phyloP scores from a whole-genome alignment of 2,888 invertebrate species.

The Luperina nickerlii region DNA sequence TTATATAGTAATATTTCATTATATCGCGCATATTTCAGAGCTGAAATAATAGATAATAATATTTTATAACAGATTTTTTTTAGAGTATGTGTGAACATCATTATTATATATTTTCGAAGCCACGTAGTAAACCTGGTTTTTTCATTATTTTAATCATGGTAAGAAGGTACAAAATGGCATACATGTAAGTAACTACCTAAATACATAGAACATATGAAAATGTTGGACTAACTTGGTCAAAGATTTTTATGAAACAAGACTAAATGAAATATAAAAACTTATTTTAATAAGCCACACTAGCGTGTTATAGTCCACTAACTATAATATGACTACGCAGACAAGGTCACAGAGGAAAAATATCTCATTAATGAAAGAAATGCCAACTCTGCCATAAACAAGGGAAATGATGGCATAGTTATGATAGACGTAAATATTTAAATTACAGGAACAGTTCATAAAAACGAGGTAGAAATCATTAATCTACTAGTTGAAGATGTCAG shows the following conservation, averaged over 20 bases:
- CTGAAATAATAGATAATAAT: too few relatives aligned
- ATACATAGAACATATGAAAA: background rate
- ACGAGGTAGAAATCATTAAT: slow-evolving; percentile 18
- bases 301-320: background rate
- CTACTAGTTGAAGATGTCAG: slow-evolving; percentile 15
- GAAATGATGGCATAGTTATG: background rate
- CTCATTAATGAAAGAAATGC: background rate
- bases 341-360: background rate
- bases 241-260: background rate
- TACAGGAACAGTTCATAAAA: slow-evolving; percentile 14
- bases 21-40: background rate
- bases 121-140: background rate
- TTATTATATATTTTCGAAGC: background rate
- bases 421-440: slow-evolving; percentile 5
- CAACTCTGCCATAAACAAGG: background rate
- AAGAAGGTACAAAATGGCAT: background rate
- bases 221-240: background rate
- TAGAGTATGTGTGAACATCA: background rate
- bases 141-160: background rate
- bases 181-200: background rate
- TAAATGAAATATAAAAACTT: background rate
- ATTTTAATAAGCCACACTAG: background rate
- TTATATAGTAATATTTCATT: background rate
- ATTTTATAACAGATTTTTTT: background rate
- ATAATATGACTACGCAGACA: too few relatives aligned